Base-by-base conservation (phyloP, 2,113 vertebrate species). In the Rhegmatorhina hoffmannsi region DNA sequence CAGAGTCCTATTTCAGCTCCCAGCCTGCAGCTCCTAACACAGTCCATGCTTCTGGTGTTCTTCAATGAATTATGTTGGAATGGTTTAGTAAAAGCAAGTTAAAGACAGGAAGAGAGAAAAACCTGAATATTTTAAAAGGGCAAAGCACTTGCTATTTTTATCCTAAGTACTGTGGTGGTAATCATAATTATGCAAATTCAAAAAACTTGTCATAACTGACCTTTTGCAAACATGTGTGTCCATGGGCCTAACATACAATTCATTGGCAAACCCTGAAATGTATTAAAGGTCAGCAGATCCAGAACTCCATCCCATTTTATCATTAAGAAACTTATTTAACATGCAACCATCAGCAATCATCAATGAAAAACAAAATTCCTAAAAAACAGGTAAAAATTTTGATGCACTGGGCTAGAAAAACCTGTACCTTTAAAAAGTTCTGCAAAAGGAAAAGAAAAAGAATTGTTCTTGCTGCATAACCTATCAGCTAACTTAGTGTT, bases 211-310 rank as follows among this genome's bases (percentile, higher is more conserved):
- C 69, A 86, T 58, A 81, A 86, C 25, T 80, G 84, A 95, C 96
- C 93, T 95, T 95, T 95, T 84, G 58, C 82, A 92, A 95, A 81
- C 87, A 86, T 17, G 40, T 25, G 34, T 68, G 70, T 90, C 80
- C 69, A 36, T 55, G 62, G 18, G 16, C 77, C 62, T 87, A 96
- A 90, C 78, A 91, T 17, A 60, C 23, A 93, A 59, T 56, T 78
- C 82, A 81, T 49, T 81, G 44, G 31, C 64, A 40, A 96, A 60
- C 76, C 66, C 73, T 84, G 76, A 73, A 96, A 84, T 78, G 52
- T 58, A 92, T 75, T 84, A 66, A 96, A 96, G 88, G 66, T 90
- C 91, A 95, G 38, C 38, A 89, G 50, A 56, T 86, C 50, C 73
- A 93, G 36, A 88, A 47, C 53, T 67, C 80, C 66, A 79, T 86